These are phyloP conservation scores for Lasius fuliginosus DNA, from an alignment of 2,888 invertebrate genomes.

Conservation along the genomic window DNA sequence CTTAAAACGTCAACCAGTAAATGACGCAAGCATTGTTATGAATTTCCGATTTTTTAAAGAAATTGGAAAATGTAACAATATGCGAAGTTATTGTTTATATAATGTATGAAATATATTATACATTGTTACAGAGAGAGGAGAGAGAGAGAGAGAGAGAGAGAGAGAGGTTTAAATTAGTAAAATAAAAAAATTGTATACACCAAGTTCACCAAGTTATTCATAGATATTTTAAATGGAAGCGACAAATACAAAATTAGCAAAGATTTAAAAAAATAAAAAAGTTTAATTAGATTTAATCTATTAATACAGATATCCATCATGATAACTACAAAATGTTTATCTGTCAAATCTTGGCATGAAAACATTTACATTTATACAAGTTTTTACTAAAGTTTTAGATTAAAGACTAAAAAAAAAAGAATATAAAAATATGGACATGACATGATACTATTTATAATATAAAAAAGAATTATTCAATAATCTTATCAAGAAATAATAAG, in stretches of 20 bases:
- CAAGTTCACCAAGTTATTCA: not conserved
- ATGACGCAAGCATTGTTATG: not conserved
- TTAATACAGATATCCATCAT: not conserved
- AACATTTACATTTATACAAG: not conserved
- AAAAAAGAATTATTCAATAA: not conserved
- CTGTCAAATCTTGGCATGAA: not conserved
- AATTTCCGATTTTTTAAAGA: not conserved
- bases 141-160: too few species aligned
- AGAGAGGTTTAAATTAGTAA: not conserved
- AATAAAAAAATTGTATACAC: not conserved
- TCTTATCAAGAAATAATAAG: not conserved
- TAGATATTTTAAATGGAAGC: not conserved
- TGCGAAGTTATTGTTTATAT: not conserved
- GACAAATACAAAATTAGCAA: not conserved
- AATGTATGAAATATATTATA: not conserved
- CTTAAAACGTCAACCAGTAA: not conserved
- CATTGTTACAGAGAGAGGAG: not conserved
- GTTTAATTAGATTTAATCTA: not conserved
- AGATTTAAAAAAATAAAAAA: not conserved
- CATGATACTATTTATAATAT: not conserved
- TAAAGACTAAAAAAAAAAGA: not conserved
- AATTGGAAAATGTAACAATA: not conserved
- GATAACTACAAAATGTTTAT: not conserved
- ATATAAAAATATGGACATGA: not conserved
- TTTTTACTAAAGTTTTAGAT: slow-evolving; percentile 3